Percentiles rank a stretch among this genome's conserved stretches.
Conservation (phyloP, 2,113 vertebrate genomes). For the Pycnonotus jocosus region DNA sequence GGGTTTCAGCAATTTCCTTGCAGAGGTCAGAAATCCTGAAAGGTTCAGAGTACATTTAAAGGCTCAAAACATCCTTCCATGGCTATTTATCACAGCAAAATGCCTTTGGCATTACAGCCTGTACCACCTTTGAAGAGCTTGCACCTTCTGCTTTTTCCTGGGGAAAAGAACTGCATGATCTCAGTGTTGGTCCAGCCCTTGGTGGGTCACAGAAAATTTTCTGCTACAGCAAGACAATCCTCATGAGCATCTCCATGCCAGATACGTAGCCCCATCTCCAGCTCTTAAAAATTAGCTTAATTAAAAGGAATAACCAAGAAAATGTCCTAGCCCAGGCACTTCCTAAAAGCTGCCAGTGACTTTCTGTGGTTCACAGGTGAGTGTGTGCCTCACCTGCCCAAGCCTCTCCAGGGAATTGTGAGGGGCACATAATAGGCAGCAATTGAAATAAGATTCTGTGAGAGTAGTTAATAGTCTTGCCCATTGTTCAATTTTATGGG, state of each 20-base stretch:
- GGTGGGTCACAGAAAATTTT: not conserved
- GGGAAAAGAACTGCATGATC: not conserved
- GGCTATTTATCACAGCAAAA: not conserved
- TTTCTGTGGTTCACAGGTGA: not conserved
- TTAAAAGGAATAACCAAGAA: not conserved
- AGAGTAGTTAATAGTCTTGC: not conserved
- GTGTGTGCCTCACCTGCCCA: rapidly evolving
- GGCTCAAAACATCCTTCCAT: not conserved
- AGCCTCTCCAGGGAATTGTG: not conserved
- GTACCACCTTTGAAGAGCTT: not conserved
- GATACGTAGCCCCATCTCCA: rapidly evolving
- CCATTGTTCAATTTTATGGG: not conserved
- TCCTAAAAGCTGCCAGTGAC: not conserved
- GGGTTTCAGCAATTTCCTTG: not conserved
- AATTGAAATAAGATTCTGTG: not conserved
- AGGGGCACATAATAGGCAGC: rapidly evolving
- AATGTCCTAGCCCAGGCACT: not conserved
- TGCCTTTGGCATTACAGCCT: not conserved
- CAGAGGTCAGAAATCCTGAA: not conserved
- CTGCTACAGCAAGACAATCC: not conserved
- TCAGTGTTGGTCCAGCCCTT: not conserved
- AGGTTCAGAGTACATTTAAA: not conserved
- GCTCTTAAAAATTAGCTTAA: not conserved
- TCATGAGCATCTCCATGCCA: not conserved
- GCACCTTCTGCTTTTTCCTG: not conserved